These are phyloP conservation scores for Camponotus pennsylvanicus DNA, from an alignment of 1,140 invertebrate species.

Conservation along the genomic window DNA sequence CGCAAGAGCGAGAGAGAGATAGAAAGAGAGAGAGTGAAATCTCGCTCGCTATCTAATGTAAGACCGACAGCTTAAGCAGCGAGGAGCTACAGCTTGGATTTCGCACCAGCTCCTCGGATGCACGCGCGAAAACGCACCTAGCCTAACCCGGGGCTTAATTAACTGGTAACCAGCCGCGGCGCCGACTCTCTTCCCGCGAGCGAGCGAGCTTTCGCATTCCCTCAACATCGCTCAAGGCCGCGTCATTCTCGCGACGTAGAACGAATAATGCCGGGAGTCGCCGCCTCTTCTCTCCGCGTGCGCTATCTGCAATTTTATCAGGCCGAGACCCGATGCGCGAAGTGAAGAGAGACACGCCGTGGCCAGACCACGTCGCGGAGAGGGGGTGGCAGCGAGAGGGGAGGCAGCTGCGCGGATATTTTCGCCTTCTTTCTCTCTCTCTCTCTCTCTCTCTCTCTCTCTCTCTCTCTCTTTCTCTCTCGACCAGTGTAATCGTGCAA, in stretches of 20 bases:
- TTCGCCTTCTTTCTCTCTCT: constrained; percentile 20
- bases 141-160: constrained; percentile 49
- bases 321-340: constrained; percentile 16
- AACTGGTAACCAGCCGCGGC: constrained; percentile 47
- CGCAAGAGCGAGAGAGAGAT: too few relatives aligned
- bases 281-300: constrained; percentile 41
- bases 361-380: constrained; percentile 4
- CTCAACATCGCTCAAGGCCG: constrained; percentile 70
- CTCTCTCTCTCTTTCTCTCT: background rate
- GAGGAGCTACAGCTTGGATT: background rate
- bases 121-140: constrained; percentile 38
- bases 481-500: constrained; percentile 35
- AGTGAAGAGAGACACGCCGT: constrained; percentile 29
- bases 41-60: background rate
- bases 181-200: constrained; percentile 45
- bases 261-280: constrained; percentile 57
- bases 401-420: constrained; percentile 13
- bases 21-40: background rate
- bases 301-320: constrained; percentile 69
- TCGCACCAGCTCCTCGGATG: background rate
- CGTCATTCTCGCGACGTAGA: constrained; percentile 69
- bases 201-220: constrained; percentile 64
- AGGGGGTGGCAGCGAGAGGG: background rate
- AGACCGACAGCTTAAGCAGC: too few relatives aligned
- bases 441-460: background rate